Evolutionary conservation across 1,140 invertebrate species (phyloP).

Genomic region (Pygmarrhopalites habei): DNA sequence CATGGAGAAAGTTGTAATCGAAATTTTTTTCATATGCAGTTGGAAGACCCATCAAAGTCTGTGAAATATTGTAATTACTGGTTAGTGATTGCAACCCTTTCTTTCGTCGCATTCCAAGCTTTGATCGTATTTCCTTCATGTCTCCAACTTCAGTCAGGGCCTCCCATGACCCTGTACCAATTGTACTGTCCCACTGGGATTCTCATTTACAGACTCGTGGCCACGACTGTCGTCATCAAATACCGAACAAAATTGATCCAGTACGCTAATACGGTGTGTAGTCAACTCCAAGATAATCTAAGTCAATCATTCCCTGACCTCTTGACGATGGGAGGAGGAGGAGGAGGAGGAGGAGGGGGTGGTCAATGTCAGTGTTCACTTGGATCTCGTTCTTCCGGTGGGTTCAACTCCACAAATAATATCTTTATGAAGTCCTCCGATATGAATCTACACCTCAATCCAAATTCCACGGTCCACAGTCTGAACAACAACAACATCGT

Average conservation of each 20-base stretch:
- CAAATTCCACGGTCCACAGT: too few relatives aligned
- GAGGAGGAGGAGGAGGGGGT: too few relatives aligned
- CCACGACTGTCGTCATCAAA: background rate
- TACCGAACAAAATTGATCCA: background rate
- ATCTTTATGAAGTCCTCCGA: too few relatives aligned
- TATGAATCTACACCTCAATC: too few relatives aligned
- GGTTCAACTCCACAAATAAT: too few relatives aligned
- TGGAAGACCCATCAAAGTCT: background rate
- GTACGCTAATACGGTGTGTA: background rate
- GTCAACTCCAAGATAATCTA: background rate
- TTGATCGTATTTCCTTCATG: background rate
- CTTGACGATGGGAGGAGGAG: too few relatives aligned
- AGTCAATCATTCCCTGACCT: background rate
- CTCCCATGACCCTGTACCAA: background rate
- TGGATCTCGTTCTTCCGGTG: too few relatives aligned
- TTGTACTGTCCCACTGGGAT: background rate
- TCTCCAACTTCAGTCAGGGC: background rate
- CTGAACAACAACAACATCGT: too few relatives aligned
- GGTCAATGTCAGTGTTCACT: too few relatives aligned
- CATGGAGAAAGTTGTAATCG: too few relatives aligned
- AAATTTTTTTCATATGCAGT: background rate
- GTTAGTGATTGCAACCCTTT: background rate
- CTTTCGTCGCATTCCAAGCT: background rate
- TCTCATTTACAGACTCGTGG: background rate
- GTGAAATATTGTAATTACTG: constrained; percentile 7